Evolutionary conservation across 2,888 invertebrate species (phyloP).

Genomic region (Branchellion lobata): DNA sequence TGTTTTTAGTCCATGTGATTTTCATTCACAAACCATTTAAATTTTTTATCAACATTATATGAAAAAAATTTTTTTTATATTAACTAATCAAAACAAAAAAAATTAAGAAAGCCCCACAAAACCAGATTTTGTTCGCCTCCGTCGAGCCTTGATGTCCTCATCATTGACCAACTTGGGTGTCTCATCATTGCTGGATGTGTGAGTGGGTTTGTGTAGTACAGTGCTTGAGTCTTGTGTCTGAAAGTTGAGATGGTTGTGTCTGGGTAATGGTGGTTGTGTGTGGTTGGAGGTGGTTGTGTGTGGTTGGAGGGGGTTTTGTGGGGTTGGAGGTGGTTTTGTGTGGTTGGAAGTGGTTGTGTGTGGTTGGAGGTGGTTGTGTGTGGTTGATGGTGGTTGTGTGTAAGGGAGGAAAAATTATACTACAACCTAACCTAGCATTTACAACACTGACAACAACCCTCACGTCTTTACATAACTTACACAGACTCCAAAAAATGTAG

Average conservation of each 20-base stretch:
- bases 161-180: constrained; percentile 94
- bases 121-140: constrained; percentile 80
- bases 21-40: too few relatives aligned
- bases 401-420: not conserved
- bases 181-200: constrained; percentile 82
- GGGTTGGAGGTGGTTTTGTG: constrained; percentile 96
- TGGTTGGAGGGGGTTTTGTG: constrained; percentile 67
- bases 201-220: constrained; percentile 50
- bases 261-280: not conserved
- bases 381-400: not conserved
- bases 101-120: too few relatives aligned
- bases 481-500: too few relatives aligned
- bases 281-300: not conserved
- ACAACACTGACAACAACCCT: too few relatives aligned
- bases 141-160: constrained; percentile 84
- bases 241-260: too few relatives aligned
- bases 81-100: too few relatives aligned
- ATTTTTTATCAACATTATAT: too few relatives aligned
- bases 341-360: constrained; percentile 69
- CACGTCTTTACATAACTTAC: too few relatives aligned
- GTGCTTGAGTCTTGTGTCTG: not conserved
- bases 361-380: not conserved
- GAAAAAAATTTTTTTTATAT: too few relatives aligned
- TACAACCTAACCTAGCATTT: too few relatives aligned
- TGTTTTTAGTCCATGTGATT: too few relatives aligned